Conservation (phyloP, 2,113 vertebrate species). For the Symphodus melops region DNA sequence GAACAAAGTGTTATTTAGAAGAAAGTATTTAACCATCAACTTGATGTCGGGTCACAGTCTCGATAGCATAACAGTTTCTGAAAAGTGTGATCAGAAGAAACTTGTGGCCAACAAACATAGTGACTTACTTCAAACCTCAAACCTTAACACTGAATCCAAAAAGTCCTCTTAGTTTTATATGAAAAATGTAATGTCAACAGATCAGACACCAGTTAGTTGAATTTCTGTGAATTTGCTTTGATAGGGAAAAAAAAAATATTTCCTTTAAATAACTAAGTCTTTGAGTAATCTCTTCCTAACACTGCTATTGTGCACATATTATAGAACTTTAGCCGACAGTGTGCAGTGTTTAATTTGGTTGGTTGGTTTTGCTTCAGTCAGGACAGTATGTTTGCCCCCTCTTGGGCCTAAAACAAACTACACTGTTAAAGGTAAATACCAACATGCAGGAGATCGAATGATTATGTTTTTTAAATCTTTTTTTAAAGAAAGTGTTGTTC, state of each 20-base stretch:
- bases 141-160: neutral
- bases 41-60: neutral
- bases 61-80: neutral
- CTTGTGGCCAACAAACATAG: neutral
- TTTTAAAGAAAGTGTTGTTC: too few species aligned
- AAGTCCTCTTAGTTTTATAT: neutral
- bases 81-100: neutral
- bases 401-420: too few species aligned
- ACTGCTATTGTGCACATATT: neutral
- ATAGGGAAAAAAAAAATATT: too few species aligned
- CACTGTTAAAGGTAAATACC: too few species aligned
- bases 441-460: too few species aligned
- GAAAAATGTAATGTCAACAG: too few species aligned
- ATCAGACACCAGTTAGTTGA: neutral
- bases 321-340: too few species aligned
- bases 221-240: too few species aligned
- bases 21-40: neutral
- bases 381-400: neutral
- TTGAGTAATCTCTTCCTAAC: constrained; percentile 15
- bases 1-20: neutral
- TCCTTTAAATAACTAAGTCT: neutral
- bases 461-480: too few species aligned
- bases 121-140: neutral
- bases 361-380: too few species aligned
- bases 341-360: too few species aligned